Base-by-base conservation (phyloP, 1,140 invertebrate species). In the Lineus longissimus region DNA sequence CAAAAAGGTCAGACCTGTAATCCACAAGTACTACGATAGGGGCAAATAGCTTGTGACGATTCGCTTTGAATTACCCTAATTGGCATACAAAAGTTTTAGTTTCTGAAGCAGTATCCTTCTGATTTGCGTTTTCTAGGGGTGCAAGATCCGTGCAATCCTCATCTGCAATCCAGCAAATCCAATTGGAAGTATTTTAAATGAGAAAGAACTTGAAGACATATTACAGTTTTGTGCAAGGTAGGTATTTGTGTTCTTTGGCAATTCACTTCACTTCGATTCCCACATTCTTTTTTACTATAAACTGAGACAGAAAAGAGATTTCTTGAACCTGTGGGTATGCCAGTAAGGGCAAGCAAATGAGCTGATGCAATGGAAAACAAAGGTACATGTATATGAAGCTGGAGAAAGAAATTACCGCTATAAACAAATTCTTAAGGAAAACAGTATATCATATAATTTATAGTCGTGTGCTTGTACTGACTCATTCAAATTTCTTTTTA, bases 141-240 rank as follows among this genome's bases (percentile, higher is more conserved):
- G 62, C 43, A 58, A 15, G 17, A 70, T 75, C 19, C 41, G 61
- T 15, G 71, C 58, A 19, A 31, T 75, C 17, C 23, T 73, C n/a
- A 30, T 75, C n/a, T 57, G 69, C 55, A 75, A 74, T 59, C 73
- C 73, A 6, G 62, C 69, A 51, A 75, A 75, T 55, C 73, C 73
- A 11, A 47, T 71, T 1, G 72, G 72, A 19, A 70, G 69, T 25
- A 67, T 75, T 19, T 73, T 72, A 60, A 43, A 72, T 6, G 23
- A 59, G 4, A 27, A 67, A 23, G 57, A 69, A n/a, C 62, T 75
- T 1, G 55, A 33, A 6, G 65, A 70, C 41, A 43, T 70, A 9
- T 63, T 75, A 6, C 31, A 66, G 17, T 65, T 75, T 31, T 71
- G 70, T 29, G 57, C 47, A 51, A 69, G 62, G 73, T 73, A 47